Evolutionary conservation across 1,140 invertebrate species (phyloP), one percentile per base, ranked within the genome.

Genomic region (Drosophila paulistorum): DNA sequence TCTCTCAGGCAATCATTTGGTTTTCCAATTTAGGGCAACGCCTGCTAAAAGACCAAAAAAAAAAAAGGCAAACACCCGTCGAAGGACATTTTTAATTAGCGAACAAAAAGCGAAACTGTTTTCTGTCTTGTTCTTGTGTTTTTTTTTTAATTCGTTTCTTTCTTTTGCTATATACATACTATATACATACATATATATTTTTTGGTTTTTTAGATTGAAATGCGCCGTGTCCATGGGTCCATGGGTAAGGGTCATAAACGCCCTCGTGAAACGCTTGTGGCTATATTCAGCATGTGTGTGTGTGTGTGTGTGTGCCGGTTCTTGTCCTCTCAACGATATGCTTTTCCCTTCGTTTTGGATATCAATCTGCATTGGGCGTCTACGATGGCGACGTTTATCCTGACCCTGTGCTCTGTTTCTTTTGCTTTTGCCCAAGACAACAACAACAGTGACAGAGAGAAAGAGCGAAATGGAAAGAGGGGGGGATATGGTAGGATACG

Each of bases 51-150:
- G 42, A 33, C 58, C 39, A 30, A 5, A 7, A 30, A 30, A 7
- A 30, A 30, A 30, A 30, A 30, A 30, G 41, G 26, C 9, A 55
- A 26, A 60, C 72, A 63, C 68, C 60, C 51, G 62, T 63, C 73
- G 69, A 84, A 81, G 81, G 81, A 84, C 81, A 85, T 68, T 84
- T 84, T 85, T 85, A 85, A 84, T 85, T 81, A 77, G 81, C 67
- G 81, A 55, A 79, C 65, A 72, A 74, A 76, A 73, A 79, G 73
- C 79, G 74, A 75, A 64, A 60, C 65, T 23, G 42, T 65, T 45
- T 72, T 37, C 37, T 13, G 37, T 62, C 9, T 37, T 57, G 26
- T 57, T 33, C 11, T 37, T 17, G 7, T 37, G 2, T 37, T 14
- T 58, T 9, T 57, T 9, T 70, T 51, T 20, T 48, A 13, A 13